Base-by-base conservation (phyloP, 92 coral and sea anemone species). In the Metridium senile region DNA sequence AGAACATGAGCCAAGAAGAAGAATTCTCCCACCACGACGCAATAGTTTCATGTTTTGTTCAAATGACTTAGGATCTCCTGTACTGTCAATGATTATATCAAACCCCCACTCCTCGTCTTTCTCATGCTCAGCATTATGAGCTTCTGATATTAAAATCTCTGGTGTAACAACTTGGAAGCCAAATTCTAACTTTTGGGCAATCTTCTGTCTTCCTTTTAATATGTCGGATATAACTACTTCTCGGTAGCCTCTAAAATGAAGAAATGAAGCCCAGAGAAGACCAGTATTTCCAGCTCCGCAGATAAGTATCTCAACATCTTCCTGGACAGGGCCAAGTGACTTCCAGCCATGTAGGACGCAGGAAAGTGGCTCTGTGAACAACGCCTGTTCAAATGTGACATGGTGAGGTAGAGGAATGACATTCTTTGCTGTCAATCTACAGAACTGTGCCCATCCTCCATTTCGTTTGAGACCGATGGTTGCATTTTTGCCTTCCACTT, bases 401-500 rank as follows among this genome's bases (percentile, higher is more conserved):
- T 90, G 96, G 57, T 87, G 96, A 0, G 98, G 98, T 0, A 93
- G 54, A 0, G 90, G 90, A 43, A 87, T 68, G 17, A 85, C 84
- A 75, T 87, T 88, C 74, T 81, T 90, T 30, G 97, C 97, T 11
- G 89, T 86, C 53, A 93, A 66, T 20, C 97, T 82, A 67, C 98
- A 93, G 43, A 79, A 93, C 74, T 93, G 96, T 64, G 98, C 96
- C 98, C 98, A 93, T 66, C 98, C 98, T 7, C 98, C 98, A 82
- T 93, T 93, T 10, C 98, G 93, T 74, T 76, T 90, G 71, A 91
- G 46, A 11, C 98, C 98, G 62, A 91, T 68, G 1, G 93, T 85
- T 21, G 93, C 77, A 33, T 82, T 77, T 3, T 72, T 45, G 26
- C 98, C 98, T 72, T 90, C 98, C 28, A 90, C 59, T 76, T 93